Conservation (phyloP, 2,888 invertebrate species). For the Petrolisthes manimaculis region DNA sequence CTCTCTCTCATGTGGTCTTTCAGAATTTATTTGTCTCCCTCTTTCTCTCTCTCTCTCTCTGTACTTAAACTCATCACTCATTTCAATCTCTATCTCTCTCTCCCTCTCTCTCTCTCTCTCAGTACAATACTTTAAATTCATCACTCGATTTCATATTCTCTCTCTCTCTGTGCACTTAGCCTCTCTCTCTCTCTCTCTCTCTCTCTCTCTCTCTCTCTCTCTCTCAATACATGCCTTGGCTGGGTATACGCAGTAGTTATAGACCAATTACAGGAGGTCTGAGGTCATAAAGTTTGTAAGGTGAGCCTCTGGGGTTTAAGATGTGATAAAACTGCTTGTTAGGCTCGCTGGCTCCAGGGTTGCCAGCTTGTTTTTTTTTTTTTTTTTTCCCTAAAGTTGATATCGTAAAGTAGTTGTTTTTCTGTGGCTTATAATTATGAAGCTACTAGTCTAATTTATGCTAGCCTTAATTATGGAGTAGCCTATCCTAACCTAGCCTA, state of each 20-base stretch:
- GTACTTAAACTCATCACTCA: not conserved
- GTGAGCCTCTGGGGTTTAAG: slow-evolving; percentile 6
- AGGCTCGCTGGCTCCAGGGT: not conserved
- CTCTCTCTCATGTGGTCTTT: not conserved
- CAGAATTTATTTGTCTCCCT: not conserved
- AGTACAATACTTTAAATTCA: not conserved
- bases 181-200: not conserved
- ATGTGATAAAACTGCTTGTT: slow-evolving; percentile 5
- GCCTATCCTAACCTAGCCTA: no score
- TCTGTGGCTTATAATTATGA: no score
- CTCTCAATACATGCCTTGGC: not conserved
- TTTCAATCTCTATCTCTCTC: not conserved
- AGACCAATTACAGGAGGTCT: slow-evolving; percentile 2
- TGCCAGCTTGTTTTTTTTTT: no score
- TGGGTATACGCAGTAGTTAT: not conserved
- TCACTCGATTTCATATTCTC: not conserved
- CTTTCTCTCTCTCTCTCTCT: not conserved
- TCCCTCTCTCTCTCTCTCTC: not conserved
- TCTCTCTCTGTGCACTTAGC: not conserved
- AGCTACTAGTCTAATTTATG: no score
- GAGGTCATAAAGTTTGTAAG: slow-evolving; percentile 3
- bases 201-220: slow-evolving; percentile 1
- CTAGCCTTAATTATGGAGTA: no score
- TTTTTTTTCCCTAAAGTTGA: no score
- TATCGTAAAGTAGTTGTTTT: no score